These are phyloP conservation scores for Popillia japonica DNA, from an alignment of 1,140 invertebrate genomes.

Conservation along the genomic window DNA sequence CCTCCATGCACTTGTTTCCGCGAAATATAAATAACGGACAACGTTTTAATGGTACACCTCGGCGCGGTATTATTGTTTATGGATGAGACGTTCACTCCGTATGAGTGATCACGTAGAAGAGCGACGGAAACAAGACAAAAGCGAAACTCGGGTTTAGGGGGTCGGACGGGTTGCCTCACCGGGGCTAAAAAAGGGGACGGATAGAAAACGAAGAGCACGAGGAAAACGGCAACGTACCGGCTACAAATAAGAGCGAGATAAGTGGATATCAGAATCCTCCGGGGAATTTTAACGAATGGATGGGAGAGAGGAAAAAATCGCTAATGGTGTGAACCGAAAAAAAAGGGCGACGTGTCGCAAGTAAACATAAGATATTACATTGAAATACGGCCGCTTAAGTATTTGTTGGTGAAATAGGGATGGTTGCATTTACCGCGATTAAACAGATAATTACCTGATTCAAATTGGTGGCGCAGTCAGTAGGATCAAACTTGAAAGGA, in stretches of 20 bases:
- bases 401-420: not conserved
- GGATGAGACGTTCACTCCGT: not conserved
- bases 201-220: not conserved
- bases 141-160: not conserved
- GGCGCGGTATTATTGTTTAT: constrained; percentile 1
- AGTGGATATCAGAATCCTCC: constrained; percentile 1
- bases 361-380: constrained; percentile 3
- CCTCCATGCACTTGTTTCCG: not conserved
- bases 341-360: not conserved
- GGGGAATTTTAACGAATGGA: constrained; percentile 6
- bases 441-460: too few species aligned
- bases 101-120: not conserved
- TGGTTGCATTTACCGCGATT: too few species aligned
- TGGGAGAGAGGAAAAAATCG: not conserved
- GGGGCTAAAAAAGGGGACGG: not conserved
- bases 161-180: not conserved
- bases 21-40: not conserved
- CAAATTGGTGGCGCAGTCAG: too few species aligned
- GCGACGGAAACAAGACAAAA: not conserved
- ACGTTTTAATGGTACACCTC: not conserved
- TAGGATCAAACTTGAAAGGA: too few species aligned
- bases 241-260: constrained; percentile 14
- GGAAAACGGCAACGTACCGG: not conserved
- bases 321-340: constrained; percentile 18
- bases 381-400: not conserved